These are phyloP conservation scores for Hormiphora californensis DNA, from an alignment of 37 sponge, comb jelly and placozoan species.

Conservation along the genomic window DNA sequence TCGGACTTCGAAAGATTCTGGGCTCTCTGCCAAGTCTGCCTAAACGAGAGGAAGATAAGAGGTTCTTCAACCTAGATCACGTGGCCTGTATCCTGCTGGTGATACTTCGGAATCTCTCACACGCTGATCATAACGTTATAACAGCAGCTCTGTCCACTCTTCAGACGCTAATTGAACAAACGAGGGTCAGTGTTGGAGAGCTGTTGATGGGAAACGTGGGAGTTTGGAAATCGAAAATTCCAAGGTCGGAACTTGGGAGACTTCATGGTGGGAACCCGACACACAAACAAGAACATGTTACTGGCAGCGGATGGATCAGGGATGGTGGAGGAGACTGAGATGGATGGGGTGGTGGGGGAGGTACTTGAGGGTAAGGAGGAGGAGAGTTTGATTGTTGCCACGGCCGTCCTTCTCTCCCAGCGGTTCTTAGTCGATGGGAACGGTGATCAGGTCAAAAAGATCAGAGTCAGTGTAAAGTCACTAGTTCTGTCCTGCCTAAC, in stretches of 20 bases:
- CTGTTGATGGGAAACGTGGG: not conserved
- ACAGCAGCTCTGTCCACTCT: conserved; percentile 35
- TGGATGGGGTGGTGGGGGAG: not conserved
- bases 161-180: conserved; percentile 35
- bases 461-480: conserved; percentile 32
- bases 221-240: not conserved
- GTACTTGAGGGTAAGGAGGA: not conserved
- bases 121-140: conserved; percentile 27
- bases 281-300: conserved; percentile 45
- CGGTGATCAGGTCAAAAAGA: not conserved
- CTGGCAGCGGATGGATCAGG: too few relatives aligned
- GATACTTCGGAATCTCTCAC: not conserved
- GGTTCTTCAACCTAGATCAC: conserved; percentile 39
- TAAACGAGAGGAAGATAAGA: conserved; percentile 7
- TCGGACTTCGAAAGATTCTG: conserved; percentile 45
- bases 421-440: not conserved
- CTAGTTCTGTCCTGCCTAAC: conserved; percentile 20
- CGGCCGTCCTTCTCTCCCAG: not conserved
- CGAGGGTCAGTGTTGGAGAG: not conserved
- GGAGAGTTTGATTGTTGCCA: not conserved
- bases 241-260: conserved; percentile 20
- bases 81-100: not conserved
- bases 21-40: conserved; percentile 12
- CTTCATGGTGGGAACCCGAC: conserved; percentile 42
- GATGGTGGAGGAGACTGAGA: not conserved